Conservation (phyloP, 2,797 vertebrate species). For the Danio jaintianensis region DNA sequence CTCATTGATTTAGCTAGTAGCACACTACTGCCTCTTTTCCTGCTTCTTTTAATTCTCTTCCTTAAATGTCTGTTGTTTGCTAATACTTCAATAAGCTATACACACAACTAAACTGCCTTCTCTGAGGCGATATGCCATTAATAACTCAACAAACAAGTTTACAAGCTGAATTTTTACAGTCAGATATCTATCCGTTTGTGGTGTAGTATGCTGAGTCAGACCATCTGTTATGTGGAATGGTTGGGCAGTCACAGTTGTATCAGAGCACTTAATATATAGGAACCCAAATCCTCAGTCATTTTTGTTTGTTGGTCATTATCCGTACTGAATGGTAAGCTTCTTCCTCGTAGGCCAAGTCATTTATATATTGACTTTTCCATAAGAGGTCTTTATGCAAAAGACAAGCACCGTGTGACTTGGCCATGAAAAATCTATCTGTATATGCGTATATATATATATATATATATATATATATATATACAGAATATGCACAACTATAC, state of each 20-base stretch:
- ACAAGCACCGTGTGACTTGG: slow-evolving; percentile 48
- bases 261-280: slow-evolving; percentile 78
- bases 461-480: too few species aligned
- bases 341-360: slow-evolving; percentile 57
- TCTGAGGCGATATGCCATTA: slow-evolving; percentile 57
- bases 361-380: slow-evolving; percentile 45
- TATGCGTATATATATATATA: slow-evolving; percentile 35
- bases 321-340: slow-evolving; percentile 32
- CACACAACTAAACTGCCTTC: slow-evolving; percentile 68
- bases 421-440: slow-evolving; percentile 27
- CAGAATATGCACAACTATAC: slow-evolving; percentile 32
- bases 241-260: slow-evolving; percentile 66
- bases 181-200: slow-evolving; percentile 56
- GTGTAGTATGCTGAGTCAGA: slow-evolving; percentile 53
- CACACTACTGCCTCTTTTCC: slow-evolving; percentile 21
- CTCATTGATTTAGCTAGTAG: slow-evolving; percentile 29
- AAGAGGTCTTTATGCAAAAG: slow-evolving; percentile 63
- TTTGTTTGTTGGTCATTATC: slow-evolving; percentile 53
- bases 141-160: slow-evolving; percentile 64
- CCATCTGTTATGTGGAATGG: slow-evolving; percentile 69
- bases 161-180: slow-evolving; percentile 59
- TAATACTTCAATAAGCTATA: slow-evolving; percentile 62
- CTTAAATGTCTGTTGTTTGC: slow-evolving; percentile 58
- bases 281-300: slow-evolving; percentile 61
- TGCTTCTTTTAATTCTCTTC: slow-evolving; percentile 38